Evolutionary conservation across 1,140 invertebrate species (phyloP).

Genomic region (Adoxophyes honmai): DNA sequence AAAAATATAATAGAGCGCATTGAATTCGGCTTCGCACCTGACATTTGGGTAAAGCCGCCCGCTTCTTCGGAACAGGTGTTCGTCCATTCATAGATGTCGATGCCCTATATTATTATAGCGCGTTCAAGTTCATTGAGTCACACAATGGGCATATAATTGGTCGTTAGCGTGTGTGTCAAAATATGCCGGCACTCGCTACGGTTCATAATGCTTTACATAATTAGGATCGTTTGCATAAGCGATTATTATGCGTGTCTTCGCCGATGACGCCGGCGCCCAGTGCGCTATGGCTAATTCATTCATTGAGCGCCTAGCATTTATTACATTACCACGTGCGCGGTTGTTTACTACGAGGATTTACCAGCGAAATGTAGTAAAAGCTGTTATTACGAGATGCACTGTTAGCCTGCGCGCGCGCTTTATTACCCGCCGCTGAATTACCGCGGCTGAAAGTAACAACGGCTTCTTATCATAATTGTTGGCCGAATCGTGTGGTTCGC

Average conservation of each 20-base stretch:
- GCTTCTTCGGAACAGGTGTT: slow-evolving; percentile 68
- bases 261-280: slow-evolving; percentile 42
- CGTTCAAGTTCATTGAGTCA: slow-evolving; percentile 70
- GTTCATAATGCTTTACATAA: slow-evolving; percentile 72
- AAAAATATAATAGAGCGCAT: slow-evolving; percentile 49
- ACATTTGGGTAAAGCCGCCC: slow-evolving; percentile 39
- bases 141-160: slow-evolving; percentile 69
- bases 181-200: slow-evolving; percentile 41
- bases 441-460: slow-evolving; percentile 9
- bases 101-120: slow-evolving; percentile 68
- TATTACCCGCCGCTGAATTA: slow-evolving; percentile 19
- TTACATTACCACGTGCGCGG: slow-evolving; percentile 43
- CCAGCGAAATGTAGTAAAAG: slow-evolving; percentile 50
- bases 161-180: slow-evolving; percentile 67
- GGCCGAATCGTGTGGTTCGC: background rate
- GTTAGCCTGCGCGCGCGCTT: slow-evolving; percentile 7
- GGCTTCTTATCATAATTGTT: slow-evolving; percentile 9
- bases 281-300: slow-evolving; percentile 64
- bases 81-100: slow-evolving; percentile 60
- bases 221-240: slow-evolving; percentile 69
- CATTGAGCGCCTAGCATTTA: slow-evolving; percentile 30
- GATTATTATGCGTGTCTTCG: slow-evolving; percentile 71
- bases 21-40: slow-evolving; percentile 57
- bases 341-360: slow-evolving; percentile 52
- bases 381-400: slow-evolving; percentile 39